Base-by-base conservation (phyloP, 2,113 vertebrate genomes). In the Anguilla japonica region DNA sequence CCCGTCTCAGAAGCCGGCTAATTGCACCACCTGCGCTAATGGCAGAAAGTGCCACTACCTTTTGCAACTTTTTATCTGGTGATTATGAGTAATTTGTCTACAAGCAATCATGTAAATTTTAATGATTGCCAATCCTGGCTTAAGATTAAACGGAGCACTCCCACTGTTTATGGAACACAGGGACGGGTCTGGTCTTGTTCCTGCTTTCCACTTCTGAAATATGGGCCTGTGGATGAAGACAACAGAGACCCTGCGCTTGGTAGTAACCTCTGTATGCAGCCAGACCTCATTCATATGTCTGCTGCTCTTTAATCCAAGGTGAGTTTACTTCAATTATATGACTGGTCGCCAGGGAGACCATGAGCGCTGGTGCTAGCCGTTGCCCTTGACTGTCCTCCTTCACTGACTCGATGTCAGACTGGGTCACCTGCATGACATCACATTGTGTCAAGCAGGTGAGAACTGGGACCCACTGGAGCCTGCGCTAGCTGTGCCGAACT, bases 41-140 rank as follows among this genome's bases (percentile, higher is more conserved):
- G 79, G 26, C 56, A 43, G 43, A 87, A 81, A 18, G 34, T 20
- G 22, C 8, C 57, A 11, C 7, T 63, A 41, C 53, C 79, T 86
- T 86, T 83, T 20, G 26, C 3, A 56, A 15, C 5, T 57, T 83
- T 83, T 83, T 80, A 56, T 83, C 14, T 57, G 50, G 53, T 83
- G 46, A 57, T 83, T 83, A 83, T 83, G 34, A 46, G 29, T 16
- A 57, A 53, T 83, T 56, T 57, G 46, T 83, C 46, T 13, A 60
- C 34, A 15, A 60, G 29, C 46, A 20, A 57, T 57, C 43, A 50
- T 82, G 41, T 29, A 14, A 82, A 50, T 82, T 3, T 82, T 82
- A 82, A 1, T 81, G 39, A 20, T 81, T 26, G 26, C 41, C 41
- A 46, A n/a, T 82, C 13, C 22, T 75, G 71, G 71, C 71, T 11